Conservation (phyloP, 1,140 invertebrate genomes). For the Papilio machaon region DNA sequence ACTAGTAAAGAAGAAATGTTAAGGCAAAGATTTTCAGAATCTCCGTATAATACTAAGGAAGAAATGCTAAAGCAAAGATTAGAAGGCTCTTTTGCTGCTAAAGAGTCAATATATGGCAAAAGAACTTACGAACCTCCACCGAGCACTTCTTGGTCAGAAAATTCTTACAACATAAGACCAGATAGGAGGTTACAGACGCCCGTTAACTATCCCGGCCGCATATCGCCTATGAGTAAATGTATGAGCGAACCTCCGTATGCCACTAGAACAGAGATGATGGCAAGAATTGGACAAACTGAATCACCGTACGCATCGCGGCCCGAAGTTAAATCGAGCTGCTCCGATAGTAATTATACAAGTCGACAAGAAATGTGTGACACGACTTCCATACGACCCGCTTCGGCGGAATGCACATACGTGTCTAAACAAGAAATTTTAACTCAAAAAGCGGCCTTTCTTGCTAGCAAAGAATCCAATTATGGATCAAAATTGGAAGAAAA, state of each 20-base stretch:
- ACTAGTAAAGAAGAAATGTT: constrained; percentile 80
- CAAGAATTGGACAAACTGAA: constrained; percentile 68
- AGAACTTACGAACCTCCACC: constrained; percentile 76
- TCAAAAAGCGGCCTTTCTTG: constrained; percentile 78
- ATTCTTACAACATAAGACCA: constrained; percentile 66
- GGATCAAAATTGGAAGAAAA: constrained; percentile 74
- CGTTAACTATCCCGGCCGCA: constrained; percentile 64
- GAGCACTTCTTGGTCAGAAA: constrained; percentile 72
- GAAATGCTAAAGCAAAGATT: constrained; percentile 78
- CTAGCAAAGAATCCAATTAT: constrained; percentile 72
- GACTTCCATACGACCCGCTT: constrained; percentile 58
- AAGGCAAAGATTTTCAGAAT: constrained; percentile 77
- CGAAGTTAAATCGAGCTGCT: constrained; percentile 74
- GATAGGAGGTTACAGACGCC: constrained; percentile 75
- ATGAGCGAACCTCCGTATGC: constrained; percentile 78
- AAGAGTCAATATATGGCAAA: constrained; percentile 73
- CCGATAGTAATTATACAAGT: constrained; percentile 64
- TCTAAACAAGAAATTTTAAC: constrained; percentile 80
- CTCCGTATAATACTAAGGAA: constrained; percentile 77
- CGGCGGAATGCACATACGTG: constrained; percentile 78
- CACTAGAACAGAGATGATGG: constrained; percentile 74
- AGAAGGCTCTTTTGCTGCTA: constrained; percentile 58
- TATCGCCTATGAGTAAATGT: constrained; percentile 75
- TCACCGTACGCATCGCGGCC: constrained; percentile 67
- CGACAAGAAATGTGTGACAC: constrained; percentile 62